A percentile compares a stretch with the other conserved stretches of the same genome.
These are phyloP conservation scores for Acromyrmex charruanus DNA, from an alignment of 1,140 invertebrate genomes.

Conservation along the genomic window DNA sequence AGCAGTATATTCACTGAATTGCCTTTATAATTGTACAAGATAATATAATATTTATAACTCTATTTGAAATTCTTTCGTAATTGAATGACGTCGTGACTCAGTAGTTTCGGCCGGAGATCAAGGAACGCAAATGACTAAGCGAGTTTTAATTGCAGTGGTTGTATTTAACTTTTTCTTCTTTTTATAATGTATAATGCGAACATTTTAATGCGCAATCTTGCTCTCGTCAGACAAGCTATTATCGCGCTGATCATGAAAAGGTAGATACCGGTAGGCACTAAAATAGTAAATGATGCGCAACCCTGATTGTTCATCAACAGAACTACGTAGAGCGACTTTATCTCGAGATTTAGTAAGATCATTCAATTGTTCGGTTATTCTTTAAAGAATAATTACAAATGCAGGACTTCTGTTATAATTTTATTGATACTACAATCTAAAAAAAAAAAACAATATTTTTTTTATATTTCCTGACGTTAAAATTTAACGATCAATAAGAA, in stretches of 20 bases:
- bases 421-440: no score
- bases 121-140: conserved; percentile 19
- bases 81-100: conserved; percentile 24
- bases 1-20: background rate
- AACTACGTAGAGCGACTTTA: conserved; percentile 42
- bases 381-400: background rate
- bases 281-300: conserved; percentile 3
- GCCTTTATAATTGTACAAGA: background rate
- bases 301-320: conserved; percentile 11
- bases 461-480: background rate
- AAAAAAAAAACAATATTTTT: no score
- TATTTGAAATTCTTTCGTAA: background rate
- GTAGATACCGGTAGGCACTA: conserved; percentile 11
- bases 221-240: conserved; percentile 37
- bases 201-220: background rate
- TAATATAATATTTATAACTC: background rate
- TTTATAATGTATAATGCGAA: background rate
- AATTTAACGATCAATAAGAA: background rate
- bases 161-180: background rate
- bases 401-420: background rate
- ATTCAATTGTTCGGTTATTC: background rate
- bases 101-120: conserved; percentile 3
- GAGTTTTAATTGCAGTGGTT: conserved; percentile 17
- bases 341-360: conserved; percentile 5
- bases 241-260: background rate